Base-by-base conservation (phyloP, 2,797 vertebrate species). In the Channallabes apus region DNA sequence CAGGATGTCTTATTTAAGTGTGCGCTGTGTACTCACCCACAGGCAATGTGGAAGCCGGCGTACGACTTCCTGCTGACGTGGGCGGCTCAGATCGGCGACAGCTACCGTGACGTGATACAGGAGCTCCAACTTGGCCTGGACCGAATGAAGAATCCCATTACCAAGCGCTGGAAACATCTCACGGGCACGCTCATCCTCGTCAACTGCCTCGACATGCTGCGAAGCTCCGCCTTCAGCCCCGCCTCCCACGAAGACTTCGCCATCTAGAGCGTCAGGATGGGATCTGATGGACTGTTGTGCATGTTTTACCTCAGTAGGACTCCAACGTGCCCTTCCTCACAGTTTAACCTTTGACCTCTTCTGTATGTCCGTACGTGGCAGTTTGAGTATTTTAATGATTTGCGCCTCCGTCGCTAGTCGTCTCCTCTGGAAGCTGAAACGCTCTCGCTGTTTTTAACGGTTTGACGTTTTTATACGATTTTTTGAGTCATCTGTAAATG, bases 11-110 rank as follows among this genome's bases (percentile, higher is more conserved):
- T 59, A 46, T 17, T 80, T 3, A 62, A 8, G 1, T 15, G 20
- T 1, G 3, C 32, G 17, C 3, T 62, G 22, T 80, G 61, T 67
- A 3, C 38, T 51, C 59, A 17, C 51, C 76, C 64, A 35, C 90
- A 98, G 98, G 97, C 97, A 87, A 99, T 99, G 98, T 99, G 98
- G 98, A 99, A 99, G 85, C 98, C 98, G 0, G 98, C 98, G 0
- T 99, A 99, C 0, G 98, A 99, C 92, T 99, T 99, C 90, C 93
- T 99, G 83, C 92, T 99, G 68, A 99, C 98, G 0, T 99, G 98
- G 98, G 98, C 98, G 1, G 95, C 96, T 81, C 97, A 98, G 89
- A 92, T 99, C 0, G 98, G 98, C 0, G 98, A 99, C 93, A 99
- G 98, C 92, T 99, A 99, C 92, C 94, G 98, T 0, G 98, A 99